Conservation (phyloP, 2,888 invertebrate genomes). For the Bruchidius siliquastri region DNA sequence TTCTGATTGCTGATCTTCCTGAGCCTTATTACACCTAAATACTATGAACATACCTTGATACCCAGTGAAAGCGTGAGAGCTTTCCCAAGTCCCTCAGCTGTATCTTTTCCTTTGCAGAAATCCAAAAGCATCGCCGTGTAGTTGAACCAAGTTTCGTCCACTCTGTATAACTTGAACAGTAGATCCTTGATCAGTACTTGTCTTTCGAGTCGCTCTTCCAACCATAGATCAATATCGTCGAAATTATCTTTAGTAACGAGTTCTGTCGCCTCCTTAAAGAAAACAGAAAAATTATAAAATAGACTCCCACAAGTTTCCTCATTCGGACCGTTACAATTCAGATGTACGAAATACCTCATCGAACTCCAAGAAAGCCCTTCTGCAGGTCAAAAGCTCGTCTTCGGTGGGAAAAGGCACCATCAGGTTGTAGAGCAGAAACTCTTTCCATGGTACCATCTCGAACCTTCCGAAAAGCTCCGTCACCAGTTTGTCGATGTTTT, state of each 20-base stretch:
- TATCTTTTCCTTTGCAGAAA: constrained; percentile 57
- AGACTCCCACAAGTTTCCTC: too few relatives aligned
- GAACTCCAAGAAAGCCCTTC: constrained; percentile 48
- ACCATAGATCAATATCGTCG: constrained; percentile 44
- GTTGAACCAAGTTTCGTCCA: constrained; percentile 50
- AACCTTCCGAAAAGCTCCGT: constrained; percentile 52
- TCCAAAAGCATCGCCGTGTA: constrained; percentile 60
- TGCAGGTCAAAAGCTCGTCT: constrained; percentile 51
- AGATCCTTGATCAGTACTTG: constrained; percentile 49
- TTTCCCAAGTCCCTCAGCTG: constrained; percentile 54
- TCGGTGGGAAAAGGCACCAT: constrained; percentile 54
- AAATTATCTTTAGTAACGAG: constrained; percentile 41
- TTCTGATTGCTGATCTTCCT: too few relatives aligned
- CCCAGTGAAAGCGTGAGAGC: constrained; percentile 57
- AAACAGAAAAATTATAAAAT: too few relatives aligned
- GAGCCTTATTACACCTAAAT: too few relatives aligned
- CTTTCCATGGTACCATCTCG: constrained; percentile 60
- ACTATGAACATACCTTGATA: constrained; percentile 31
- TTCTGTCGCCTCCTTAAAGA: not conserved
- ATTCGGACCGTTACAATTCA: too few relatives aligned
- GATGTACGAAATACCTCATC: constrained; percentile 45
- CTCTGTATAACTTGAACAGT: constrained; percentile 55
- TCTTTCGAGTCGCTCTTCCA: constrained; percentile 32
- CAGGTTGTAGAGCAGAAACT: constrained; percentile 60
- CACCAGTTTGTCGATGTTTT: constrained; percentile 36